phyloP scores from a whole-genome alignment of 2,888 invertebrate species.

The Plebejus argus region DNA sequence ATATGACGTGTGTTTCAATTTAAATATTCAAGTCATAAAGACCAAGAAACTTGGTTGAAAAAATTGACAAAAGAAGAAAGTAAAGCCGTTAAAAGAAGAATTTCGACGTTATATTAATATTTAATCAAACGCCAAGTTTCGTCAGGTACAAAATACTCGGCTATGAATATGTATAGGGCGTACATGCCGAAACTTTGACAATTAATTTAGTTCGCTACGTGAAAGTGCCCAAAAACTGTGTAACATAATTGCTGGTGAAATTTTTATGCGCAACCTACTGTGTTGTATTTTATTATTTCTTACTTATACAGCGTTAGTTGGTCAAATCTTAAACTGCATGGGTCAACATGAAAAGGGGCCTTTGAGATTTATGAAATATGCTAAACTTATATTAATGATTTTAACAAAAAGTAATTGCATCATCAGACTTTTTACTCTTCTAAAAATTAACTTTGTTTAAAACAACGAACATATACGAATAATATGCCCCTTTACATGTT shows the following conservation, averaged over 20 bases:
- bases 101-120: conserved; percentile 27
- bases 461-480: too few relatives aligned
- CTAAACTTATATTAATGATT: too few relatives aligned
- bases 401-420: too few relatives aligned
- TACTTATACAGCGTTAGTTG: too few relatives aligned
- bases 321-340: too few relatives aligned
- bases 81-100: conserved; percentile 15
- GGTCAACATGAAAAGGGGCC: too few relatives aligned
- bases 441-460: too few relatives aligned
- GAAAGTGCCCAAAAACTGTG: conserved; percentile 43
- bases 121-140: conserved; percentile 31
- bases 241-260: background rate
- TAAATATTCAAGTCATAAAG: background rate
- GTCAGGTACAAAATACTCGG: conserved; percentile 33
- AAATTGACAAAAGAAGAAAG: background rate
- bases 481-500: too few relatives aligned
- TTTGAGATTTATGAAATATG: too few relatives aligned
- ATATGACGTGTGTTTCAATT: too few relatives aligned
- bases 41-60: background rate
- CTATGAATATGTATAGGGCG: conserved; percentile 39
- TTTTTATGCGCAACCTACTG: background rate
- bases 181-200: conserved; percentile 55
- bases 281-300: background rate
- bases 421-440: too few relatives aligned
- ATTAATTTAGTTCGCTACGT: conserved; percentile 53